Percentiles rank a stretch among this genome's conserved stretches.
These are phyloP conservation scores for Beroe ovata DNA, from an alignment of 37 sponge, comb jelly and placozoan species.

Conservation along the genomic window DNA sequence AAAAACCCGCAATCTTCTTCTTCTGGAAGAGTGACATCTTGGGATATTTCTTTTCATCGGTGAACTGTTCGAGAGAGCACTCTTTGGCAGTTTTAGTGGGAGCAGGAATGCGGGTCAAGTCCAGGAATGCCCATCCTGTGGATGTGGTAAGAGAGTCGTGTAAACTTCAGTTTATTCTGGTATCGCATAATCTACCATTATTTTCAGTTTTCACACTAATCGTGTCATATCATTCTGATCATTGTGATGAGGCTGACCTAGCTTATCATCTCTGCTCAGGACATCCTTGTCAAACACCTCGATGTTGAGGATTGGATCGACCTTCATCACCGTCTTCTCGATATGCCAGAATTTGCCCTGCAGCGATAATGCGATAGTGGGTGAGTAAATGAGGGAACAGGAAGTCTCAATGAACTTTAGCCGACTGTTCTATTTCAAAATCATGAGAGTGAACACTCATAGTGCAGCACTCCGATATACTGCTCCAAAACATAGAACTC, in stretches of 20 bases:
- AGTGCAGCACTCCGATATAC: too few species aligned
- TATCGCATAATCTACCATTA: too few species aligned
- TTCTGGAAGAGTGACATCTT: constrained; percentile 81
- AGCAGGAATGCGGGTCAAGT: constrained; percentile 74
- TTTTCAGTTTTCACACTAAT: too few species aligned
- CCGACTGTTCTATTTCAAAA: too few species aligned
- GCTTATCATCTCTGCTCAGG: constrained; percentile 37
- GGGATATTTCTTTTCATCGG: constrained; percentile 28
- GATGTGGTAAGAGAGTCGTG: too few species aligned
- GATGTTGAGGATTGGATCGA: constrained; percentile 24
- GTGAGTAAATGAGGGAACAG: too few species aligned
- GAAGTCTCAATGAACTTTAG: too few species aligned
- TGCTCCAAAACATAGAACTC: too few species aligned
- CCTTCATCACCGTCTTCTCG: constrained; percentile 57
- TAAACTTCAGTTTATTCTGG: too few species aligned
- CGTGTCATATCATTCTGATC: too few species aligned
- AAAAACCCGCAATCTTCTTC: constrained; percentile 92
- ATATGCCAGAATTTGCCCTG: constrained; percentile 67
- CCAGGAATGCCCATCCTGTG: constrained; percentile 80
- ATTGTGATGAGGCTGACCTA: background rate
- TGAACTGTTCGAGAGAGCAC: constrained; percentile 77
- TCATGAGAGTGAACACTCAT: too few species aligned
- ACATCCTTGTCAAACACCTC: constrained; percentile 66
- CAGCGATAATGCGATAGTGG: too few species aligned
- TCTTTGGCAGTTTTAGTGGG: constrained; percentile 71